Conservation (phyloP, 2,888 invertebrate genomes). For the Andrena minutula region DNA sequence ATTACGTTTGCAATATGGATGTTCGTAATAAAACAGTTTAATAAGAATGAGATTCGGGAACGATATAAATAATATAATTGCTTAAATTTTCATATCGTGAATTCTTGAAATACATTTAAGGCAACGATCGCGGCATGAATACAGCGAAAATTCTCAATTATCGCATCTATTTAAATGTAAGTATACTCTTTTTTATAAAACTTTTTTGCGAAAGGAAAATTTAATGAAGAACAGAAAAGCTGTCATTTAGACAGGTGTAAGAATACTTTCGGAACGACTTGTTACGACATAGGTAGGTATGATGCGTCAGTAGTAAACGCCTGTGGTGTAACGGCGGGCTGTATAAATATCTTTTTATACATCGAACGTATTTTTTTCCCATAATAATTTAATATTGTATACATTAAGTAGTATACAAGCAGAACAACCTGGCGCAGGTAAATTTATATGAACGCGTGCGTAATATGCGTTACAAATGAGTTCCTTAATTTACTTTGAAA, state of each 20-base stretch:
- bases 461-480: not conserved
- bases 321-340: slow-evolving; percentile 18
- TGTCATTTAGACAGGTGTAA: not conserved
- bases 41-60: slow-evolving; percentile 8
- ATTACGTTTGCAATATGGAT: not conserved
- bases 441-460: not conserved
- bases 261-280: not conserved
- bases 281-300: not conserved
- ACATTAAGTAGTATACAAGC: not conserved
- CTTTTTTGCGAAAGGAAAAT: not conserved
- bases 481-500: not conserved
- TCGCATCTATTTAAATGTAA: not conserved
- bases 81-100: not conserved
- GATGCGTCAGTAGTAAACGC: slow-evolving; percentile 2
- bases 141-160: not conserved
- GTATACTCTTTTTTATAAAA: slow-evolving; percentile 1
- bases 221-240: not conserved
- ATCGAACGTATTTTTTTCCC: slow-evolving; percentile 3
- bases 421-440: not conserved
- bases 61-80: not conserved
- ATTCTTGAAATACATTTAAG: not conserved
- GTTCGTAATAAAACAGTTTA: slow-evolving; percentile 25
- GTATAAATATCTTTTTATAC: slow-evolving; percentile 36
- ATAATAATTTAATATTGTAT: not conserved
- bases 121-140: not conserved